Evolutionary conservation across 2,888 invertebrate genomes (phyloP).

Genomic region (Leistus spinibarbis): DNA sequence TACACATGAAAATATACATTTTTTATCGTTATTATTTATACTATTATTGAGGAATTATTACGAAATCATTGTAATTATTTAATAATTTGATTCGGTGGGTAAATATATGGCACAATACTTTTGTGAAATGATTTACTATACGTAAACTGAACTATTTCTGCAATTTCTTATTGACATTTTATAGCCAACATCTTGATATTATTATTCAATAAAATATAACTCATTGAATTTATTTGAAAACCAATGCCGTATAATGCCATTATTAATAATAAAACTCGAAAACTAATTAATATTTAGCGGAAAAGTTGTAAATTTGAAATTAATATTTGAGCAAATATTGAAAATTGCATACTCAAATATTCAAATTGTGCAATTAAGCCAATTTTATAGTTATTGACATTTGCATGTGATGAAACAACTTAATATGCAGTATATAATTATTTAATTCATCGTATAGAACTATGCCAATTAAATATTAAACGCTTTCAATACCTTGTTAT

Average conservation of each 20-base stretch:
- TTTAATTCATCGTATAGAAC: not conserved
- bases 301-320: no score
- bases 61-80: not conserved
- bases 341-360: not conserved
- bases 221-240: no score
- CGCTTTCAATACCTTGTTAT: not conserved
- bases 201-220: no score
- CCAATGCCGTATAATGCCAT: no score
- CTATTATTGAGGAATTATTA: not conserved
- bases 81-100: not conserved
- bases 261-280: no score
- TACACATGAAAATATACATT: not conserved
- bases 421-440: conserved; percentile 1
- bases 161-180: no score
- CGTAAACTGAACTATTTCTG: not conserved
- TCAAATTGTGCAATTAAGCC: conserved; percentile 23
- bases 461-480: not conserved
- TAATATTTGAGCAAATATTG: no score
- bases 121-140: not conserved
- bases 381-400: conserved; percentile 28
- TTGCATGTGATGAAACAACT: conserved; percentile 34
- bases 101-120: not conserved
- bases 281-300: no score
- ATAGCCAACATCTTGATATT: no score
- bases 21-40: not conserved